phyloP scores from a whole-genome alignment of 2,113 vertebrate genomes.

The Nothocercus nigrocapillus region DNA sequence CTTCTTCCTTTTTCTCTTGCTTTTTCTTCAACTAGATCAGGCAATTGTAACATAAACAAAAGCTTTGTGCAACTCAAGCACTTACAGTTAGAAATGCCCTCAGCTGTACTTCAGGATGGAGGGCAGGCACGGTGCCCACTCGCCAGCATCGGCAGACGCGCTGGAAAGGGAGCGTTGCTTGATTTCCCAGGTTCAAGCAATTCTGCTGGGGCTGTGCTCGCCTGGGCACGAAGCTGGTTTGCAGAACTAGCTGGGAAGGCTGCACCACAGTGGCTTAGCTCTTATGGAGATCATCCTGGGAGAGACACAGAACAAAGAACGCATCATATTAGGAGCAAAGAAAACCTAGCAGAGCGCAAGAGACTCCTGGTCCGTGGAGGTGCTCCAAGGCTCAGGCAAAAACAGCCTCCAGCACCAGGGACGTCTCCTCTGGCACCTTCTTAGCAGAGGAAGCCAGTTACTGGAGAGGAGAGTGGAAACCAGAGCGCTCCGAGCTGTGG shows the following conservation, averaged over 20 bases:
- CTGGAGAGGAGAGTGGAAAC: neutral
- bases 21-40: neutral
- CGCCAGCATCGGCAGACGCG: neutral
- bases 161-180: neutral
- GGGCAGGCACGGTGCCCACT: neutral
- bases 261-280: neutral
- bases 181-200: neutral
- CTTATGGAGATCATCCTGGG: neutral
- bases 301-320: neutral
- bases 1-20: neutral
- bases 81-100: neutral
- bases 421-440: neutral
- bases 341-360: rapidly evolving
- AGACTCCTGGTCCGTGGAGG: neutral
- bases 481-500: neutral
- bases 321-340: neutral
- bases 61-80: neutral
- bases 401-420: neutral
- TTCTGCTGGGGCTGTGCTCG: rapidly evolving
- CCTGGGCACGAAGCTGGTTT: neutral
- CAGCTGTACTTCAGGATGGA: neutral
- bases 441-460: neutral
- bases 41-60: neutral
- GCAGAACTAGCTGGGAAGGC: neutral
- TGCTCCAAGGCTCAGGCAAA: neutral